Percentiles rank a stretch among this genome's conserved stretches.
Evolutionary conservation across 2,113 vertebrate genomes (phyloP).

Genomic region (mouse (Mus musculus)): DNA sequence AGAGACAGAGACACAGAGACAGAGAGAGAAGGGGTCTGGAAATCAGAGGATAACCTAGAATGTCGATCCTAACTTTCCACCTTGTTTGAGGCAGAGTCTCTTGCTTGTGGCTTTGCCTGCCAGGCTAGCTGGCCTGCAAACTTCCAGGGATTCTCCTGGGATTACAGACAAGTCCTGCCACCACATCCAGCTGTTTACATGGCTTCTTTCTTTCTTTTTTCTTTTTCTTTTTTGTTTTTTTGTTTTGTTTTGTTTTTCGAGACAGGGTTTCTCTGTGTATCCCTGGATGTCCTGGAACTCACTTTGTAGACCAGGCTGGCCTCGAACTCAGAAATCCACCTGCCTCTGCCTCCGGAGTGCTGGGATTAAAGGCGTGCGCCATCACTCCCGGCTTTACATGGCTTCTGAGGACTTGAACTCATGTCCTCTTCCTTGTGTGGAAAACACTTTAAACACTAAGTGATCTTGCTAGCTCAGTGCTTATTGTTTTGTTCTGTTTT

Average conservation of each 20-base stretch:
- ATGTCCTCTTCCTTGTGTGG: background rate
- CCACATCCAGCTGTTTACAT: too few relatives aligned
- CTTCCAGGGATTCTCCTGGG: background rate
- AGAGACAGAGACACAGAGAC: rapidly evolving
- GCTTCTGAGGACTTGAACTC: background rate
- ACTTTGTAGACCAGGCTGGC: too few relatives aligned
- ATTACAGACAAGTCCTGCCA: background rate
- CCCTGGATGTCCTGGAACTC: too few relatives aligned
- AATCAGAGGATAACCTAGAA: background rate
- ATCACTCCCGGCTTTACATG: background rate
- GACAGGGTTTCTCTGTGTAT: too few relatives aligned
- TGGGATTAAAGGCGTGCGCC: too few relatives aligned
- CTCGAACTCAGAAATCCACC: too few relatives aligned
- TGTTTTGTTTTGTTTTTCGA: too few relatives aligned
- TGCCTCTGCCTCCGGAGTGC: too few relatives aligned
- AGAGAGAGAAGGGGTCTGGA: background rate
- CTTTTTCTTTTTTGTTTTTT: too few relatives aligned
- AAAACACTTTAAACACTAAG: background rate
- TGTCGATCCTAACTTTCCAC: background rate
- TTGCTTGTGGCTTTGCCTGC: background rate
- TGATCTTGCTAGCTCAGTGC: background rate
- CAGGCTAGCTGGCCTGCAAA: background rate
- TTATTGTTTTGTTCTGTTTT: background rate
- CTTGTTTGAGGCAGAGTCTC: background rate
- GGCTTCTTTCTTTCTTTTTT: background rate